Base-by-base conservation (phyloP, 2,113 vertebrate genomes). In the Burhinus bistriatus region DNA sequence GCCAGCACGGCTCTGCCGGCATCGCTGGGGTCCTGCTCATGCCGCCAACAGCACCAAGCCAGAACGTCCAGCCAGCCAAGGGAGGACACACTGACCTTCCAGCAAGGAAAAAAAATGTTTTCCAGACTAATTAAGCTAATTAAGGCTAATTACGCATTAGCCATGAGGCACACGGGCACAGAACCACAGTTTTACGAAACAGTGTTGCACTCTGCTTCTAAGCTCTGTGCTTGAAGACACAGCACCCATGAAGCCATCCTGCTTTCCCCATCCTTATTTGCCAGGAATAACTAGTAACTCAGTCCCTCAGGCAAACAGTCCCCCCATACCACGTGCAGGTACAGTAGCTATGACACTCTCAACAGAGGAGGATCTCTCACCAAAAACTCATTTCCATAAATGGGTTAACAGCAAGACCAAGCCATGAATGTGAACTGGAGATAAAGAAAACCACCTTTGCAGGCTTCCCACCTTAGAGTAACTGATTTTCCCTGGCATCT, bases 311-410 rank as follows among this genome's bases (percentile, higher is more conserved):
- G 34, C 1, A 2, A 65, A 18, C 0, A 1, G 47, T 59, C 8
- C 29, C 20, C 5, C 32, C 10, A 21, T 12, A 21, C n/a, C 10
- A 30, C 2, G 2, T 11, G 38, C 38, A 18, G 78, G 30, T 13
- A 15, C 70, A 9, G 58, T 8, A 61, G 34, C 34, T 29, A 13
- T 12, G 23, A 32, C 17, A 4, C 14, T 49, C 71, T 51, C 80
- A 23, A n/a, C 42, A 68, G 17, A 38, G 9, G 9, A 59, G 22
- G 5, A 25, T 66, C 9, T 15, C 34, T 75, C 47, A 38, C 44
- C 8, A 32, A 36, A 75, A 17, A 0, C 11, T 40, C 8, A 15
- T 25, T 51, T 54, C 22, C 2, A 0, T 8, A 7, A 55, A 27
- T 0, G 3, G 7, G 38, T 66, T 22, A 68, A n/a, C 32, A 51